Evolutionary conservation across 2,797 vertebrate genomes (phyloP).

Genomic region (Pangasius sanitwongsei): DNA sequence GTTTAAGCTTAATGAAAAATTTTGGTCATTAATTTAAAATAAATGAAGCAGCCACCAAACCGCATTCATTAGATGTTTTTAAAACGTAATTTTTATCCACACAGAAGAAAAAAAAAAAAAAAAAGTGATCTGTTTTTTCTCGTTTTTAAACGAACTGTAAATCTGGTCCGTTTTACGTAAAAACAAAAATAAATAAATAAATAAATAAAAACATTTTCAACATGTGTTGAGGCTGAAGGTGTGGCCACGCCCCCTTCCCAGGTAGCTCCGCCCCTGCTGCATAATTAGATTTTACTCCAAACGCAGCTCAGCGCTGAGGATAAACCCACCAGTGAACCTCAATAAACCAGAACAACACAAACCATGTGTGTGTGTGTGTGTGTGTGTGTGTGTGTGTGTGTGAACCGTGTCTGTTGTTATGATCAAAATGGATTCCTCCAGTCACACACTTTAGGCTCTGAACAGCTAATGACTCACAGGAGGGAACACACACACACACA

Average conservation of each 20-base stretch:
- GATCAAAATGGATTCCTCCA: conserved; percentile 40
- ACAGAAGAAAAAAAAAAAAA: neutral
- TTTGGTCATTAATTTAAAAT: neutral
- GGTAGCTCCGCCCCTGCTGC: neutral
- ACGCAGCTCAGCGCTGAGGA: too few species aligned
- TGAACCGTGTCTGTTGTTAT: conserved; percentile 37
- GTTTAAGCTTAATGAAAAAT: neutral
- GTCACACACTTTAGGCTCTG: conserved; percentile 32
- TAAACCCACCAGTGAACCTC: neutral
- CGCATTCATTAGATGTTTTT: neutral
- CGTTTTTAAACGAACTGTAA: neutral
- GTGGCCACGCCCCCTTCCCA: neutral
- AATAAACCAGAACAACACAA: neutral
- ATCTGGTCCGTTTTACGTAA: neutral
- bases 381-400: neutral
- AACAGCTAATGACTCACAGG: conserved; percentile 43
- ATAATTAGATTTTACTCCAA: neutral
- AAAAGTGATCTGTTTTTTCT: too few species aligned
- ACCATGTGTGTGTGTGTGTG: neutral
- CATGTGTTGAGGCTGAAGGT: neutral
- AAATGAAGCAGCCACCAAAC: too few species aligned
- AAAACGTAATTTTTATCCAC: neutral
- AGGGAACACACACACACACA: conserved; percentile 27
- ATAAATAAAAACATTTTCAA: neutral
- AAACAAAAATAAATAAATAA: too few species aligned